These are phyloP conservation scores for Sycobia sp. DNA, from an alignment of 1,140 invertebrate genomes.

Conservation along the genomic window DNA sequence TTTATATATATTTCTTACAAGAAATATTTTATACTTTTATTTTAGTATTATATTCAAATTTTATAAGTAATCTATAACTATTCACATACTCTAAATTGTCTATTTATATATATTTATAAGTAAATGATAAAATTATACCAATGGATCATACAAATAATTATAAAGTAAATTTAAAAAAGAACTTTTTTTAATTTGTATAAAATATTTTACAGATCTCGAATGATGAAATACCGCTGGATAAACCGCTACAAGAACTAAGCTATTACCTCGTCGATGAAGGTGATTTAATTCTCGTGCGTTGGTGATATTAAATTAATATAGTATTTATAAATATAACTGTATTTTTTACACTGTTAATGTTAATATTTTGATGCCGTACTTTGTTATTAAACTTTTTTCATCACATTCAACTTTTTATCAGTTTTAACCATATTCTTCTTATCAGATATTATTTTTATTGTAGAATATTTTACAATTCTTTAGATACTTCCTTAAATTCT, in stretches of 20 bases:
- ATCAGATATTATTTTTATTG: not conserved
- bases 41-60: too few relatives aligned
- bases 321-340: slow-evolving; percentile 48
- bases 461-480: slow-evolving; percentile 1
- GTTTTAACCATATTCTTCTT: not conserved
- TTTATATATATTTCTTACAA: too few relatives aligned
- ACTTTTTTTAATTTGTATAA: slow-evolving; percentile 52
- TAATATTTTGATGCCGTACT: slow-evolving; percentile 50
- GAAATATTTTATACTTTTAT: too few relatives aligned
- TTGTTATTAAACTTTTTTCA: slow-evolving; percentile 61
- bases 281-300: slow-evolving; percentile 76
- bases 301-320: slow-evolving; percentile 61
- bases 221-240: slow-evolving; percentile 76
- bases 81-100: too few relatives aligned
- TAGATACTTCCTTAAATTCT: not conserved
- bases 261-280: slow-evolving; percentile 86
- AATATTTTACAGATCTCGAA: slow-evolving; percentile 67
- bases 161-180: slow-evolving; percentile 34
- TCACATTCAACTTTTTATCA: slow-evolving; percentile 35
- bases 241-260: slow-evolving; percentile 77
- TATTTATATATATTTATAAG: too few relatives aligned
- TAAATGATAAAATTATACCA: slow-evolving; percentile 30
- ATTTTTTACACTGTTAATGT: slow-evolving; percentile 57
- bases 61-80: too few relatives aligned
- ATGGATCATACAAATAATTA: slow-evolving; percentile 46